These are phyloP conservation scores for Okapia johnstoni DNA, from an alignment of 2,113 vertebrate species.

Conservation along the genomic window DNA sequence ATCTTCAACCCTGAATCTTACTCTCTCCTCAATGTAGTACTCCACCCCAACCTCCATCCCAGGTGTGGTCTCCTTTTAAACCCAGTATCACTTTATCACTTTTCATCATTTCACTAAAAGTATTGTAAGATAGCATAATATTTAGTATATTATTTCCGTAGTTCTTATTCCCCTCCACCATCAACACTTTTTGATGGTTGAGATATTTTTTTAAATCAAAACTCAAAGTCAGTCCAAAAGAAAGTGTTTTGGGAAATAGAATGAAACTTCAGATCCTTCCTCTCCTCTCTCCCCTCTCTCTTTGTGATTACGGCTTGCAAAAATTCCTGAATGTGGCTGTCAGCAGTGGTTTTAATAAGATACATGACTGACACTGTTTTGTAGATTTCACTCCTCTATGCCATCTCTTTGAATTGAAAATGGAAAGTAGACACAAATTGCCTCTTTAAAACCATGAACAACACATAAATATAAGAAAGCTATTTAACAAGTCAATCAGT, in stretches of 20 bases:
- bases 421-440: slow-evolving; percentile 4
- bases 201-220: not conserved
- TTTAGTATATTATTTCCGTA: not conserved
- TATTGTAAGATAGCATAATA: not conserved
- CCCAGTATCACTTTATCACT: not conserved
- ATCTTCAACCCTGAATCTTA: not conserved
- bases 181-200: not conserved
- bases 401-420: slow-evolving; percentile 40
- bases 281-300: not conserved
- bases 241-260: not conserved
- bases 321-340: not conserved
- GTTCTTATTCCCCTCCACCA: not conserved
- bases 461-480: not conserved
- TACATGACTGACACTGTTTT: not conserved
- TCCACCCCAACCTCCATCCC: not conserved
- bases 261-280: not conserved
- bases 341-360: not conserved
- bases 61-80: not conserved
- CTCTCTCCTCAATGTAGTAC: not conserved
- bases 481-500: slow-evolving; percentile 18
- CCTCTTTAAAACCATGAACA: not conserved
- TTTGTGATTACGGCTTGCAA: not conserved
- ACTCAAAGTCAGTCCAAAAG: not conserved
- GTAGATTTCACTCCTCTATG: not conserved
- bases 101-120: not conserved